Conservation (phyloP, 2,113 vertebrate species). For the Sapajus apella region DNA sequence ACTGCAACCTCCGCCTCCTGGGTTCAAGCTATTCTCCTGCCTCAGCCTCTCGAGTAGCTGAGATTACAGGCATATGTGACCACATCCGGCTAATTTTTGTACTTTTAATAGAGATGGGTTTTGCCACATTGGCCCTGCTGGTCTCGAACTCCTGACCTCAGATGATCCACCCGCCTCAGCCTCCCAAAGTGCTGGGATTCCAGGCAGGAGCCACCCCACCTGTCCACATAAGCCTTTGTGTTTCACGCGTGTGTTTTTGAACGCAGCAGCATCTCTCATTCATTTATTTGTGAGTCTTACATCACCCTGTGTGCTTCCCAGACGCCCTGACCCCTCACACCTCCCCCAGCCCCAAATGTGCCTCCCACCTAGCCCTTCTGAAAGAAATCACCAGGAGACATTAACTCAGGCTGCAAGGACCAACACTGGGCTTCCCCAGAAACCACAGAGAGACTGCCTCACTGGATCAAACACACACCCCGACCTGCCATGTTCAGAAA, state of each 20-base stretch:
- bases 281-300: neutral
- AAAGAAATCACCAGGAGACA: no score
- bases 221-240: neutral
- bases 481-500: accelerated
- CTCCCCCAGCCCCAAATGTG: neutral
- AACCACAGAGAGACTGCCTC: neutral
- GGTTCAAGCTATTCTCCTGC: no score
- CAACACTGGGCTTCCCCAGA: neutral
- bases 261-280: neutral
- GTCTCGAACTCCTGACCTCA: no score
- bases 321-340: neutral
- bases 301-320: neutral
- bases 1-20: no score
- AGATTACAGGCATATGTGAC: no score
- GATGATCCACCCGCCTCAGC: no score
- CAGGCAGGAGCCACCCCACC: no score
- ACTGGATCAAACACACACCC: accelerated
- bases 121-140: no score
- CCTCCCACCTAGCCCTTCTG: neutral
- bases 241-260: neutral
- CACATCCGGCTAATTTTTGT: no score
- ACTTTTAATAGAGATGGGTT: no score
- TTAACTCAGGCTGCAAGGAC: neutral
- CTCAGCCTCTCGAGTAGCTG: no score
- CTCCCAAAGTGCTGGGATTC: no score